Percentiles rank a stretch among this genome's conserved stretches.
Evolutionary conservation across 2,113 vertebrate species (phyloP).

Genomic region (Sebastes schlegelii): DNA sequence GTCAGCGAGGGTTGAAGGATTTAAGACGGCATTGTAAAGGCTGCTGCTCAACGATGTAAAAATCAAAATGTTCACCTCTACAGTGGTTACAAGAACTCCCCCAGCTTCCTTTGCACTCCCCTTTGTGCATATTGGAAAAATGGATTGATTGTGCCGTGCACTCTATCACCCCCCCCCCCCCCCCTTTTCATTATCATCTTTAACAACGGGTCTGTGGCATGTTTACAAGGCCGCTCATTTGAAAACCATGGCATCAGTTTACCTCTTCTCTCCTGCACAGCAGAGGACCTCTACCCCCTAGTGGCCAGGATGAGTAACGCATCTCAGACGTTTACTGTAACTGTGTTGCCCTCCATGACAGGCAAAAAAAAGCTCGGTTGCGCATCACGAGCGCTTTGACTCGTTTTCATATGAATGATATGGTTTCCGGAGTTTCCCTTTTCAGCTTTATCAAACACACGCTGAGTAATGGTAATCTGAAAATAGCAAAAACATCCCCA

Average conservation of each 20-base stretch:
- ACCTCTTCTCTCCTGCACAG: slow-evolving; percentile 28
- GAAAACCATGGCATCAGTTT: slow-evolving; percentile 62
- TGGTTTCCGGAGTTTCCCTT: slow-evolving; percentile 19
- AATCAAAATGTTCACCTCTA: slow-evolving; percentile 41
- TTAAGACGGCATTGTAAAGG: slow-evolving; percentile 64
- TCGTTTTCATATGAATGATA: slow-evolving; percentile 46
- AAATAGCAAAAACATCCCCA: slow-evolving; percentile 37
- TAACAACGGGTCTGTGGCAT: slow-evolving; percentile 67
- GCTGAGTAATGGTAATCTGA: slow-evolving; percentile 64
- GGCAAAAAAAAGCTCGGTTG: slow-evolving; percentile 13
- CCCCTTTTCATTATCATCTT: slow-evolving; percentile 63
- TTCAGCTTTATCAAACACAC: slow-evolving; percentile 43
- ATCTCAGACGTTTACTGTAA: neutral
- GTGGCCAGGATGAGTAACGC: slow-evolving; percentile 61
- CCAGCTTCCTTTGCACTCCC: neutral
- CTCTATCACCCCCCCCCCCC: slow-evolving; percentile 32
- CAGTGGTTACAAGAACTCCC: slow-evolving; percentile 18
- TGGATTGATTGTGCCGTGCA: slow-evolving; percentile 43
- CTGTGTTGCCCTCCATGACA: slow-evolving; percentile 20
- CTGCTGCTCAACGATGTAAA: slow-evolving; percentile 42
- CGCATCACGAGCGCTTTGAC: slow-evolving; percentile 37
- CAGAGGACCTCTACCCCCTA: slow-evolving; percentile 77
- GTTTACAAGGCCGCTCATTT: slow-evolving; percentile 73
- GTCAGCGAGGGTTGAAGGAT: slow-evolving; percentile 62
- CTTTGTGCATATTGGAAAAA: slow-evolving; percentile 51